Evolutionary conservation across 2,797 vertebrate genomes (phyloP), one percentile per base, ranked within the genome.

Genomic region (Chrysocyon brachyurus): DNA sequence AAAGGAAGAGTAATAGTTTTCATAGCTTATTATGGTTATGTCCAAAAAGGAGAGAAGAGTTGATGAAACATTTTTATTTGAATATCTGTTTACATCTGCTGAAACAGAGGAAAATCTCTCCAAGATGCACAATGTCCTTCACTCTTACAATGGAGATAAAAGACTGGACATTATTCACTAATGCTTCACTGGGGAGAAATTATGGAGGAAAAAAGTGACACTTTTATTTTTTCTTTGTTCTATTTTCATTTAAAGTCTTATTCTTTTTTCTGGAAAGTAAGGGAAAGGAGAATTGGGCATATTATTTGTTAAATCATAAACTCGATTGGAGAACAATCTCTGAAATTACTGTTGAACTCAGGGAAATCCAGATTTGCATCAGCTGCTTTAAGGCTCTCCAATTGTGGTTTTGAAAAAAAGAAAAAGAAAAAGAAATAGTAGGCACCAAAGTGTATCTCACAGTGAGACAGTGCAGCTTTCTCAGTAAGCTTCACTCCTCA

Each of bases 281-380:
- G n/a, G 46, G 89, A 89, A 17, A 54, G 17, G 56, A 83, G 26
- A 72, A 22, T 86, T 12, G 61, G 49, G 22, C 17, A 3, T 52
- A 49, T 87, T 64, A 83, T 78, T 94, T 90, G 59, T 59, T 46
- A 90, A 83, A 26, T 4, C 24, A 61, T 73, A 73, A 90, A 78
- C 5, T 64, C 33, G 8, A 49, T 79, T 72, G 26, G 28, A 59
- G 87, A 96, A 90, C 2, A 87, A 73, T 92, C 94, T 83, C 28
- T 78, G 22, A 94, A 87, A 93, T 66, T 56, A 15, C 73, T 66
- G 22, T 92, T 94, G 82, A 96, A 68, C 17, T 6, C 36, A 79
- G 4, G 87, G 49, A 40, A 91, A 87, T 72, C 4, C 7, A 14
- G 49, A 79, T 84, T 83, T 79, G 24, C 26, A 36, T 56, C 63